These are phyloP conservation scores for Drosophila bocqueti DNA, from an alignment of 1,140 invertebrate genomes.

Conservation along the genomic window DNA sequence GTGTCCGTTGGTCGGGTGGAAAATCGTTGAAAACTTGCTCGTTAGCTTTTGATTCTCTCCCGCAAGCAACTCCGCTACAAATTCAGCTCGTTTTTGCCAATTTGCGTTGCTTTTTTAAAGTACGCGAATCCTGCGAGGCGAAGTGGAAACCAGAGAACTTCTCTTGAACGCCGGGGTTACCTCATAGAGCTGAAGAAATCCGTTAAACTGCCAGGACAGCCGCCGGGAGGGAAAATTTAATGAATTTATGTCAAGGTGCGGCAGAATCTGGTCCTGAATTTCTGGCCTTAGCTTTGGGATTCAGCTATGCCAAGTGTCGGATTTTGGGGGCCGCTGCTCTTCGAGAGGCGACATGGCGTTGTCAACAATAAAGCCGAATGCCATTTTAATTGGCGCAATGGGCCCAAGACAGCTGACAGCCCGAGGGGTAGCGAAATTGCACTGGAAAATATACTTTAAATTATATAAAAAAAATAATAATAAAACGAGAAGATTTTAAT, in stretches of 20 bases:
- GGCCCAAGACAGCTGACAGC: constrained; percentile 47
- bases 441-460: constrained; percentile 2
- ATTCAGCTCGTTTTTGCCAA: constrained; percentile 35
- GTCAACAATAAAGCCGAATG: constrained; percentile 63
- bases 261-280: constrained; percentile 10
- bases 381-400: constrained; percentile 78
- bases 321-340: constrained; percentile 32
- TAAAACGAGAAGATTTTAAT: no score
- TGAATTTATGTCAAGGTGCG: constrained; percentile 69
- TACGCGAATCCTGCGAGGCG: neutral
- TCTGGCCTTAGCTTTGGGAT: neutral
- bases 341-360: constrained; percentile 22
- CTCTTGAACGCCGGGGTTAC: constrained; percentile 33
- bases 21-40: constrained; percentile 17
- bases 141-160: neutral
- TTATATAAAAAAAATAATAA: neutral
- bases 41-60: constrained; percentile 40
- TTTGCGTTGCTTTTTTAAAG: constrained; percentile 47
- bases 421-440: neutral
- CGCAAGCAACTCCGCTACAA: constrained; percentile 18
- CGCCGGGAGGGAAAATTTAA: constrained; percentile 48
- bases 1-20: neutral
- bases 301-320: constrained; percentile 49
- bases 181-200: constrained; percentile 29
- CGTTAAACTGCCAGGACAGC: constrained; percentile 47